Evolutionary conservation across 2,888 invertebrate species (phyloP), one percentile per base, ranked within the genome.

Genomic region (Leucophenga maculata): DNA sequence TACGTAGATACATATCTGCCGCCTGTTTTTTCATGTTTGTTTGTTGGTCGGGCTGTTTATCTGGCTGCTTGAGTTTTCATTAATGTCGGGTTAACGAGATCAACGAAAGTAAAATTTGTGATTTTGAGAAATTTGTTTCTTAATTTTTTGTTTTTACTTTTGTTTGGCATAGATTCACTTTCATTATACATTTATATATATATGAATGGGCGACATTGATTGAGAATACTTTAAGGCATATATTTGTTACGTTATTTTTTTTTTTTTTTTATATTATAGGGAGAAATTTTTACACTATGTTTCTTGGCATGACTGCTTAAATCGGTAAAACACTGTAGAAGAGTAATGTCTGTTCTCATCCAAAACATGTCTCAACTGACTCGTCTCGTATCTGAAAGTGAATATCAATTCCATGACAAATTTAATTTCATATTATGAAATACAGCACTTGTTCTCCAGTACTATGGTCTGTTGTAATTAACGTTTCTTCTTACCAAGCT

Each of bases 61-160:
- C 62, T 48, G 46, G 11, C 46, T 3, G 62, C 46, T 16, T 18
- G 60, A 39, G 8, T 46, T 64, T 48, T 14, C 22, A 64, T 20
- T 64, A 48, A 46, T 48, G 22, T 14, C 46, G 46, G 62, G 62
- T 64, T 64, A 64, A 64, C 62, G 32, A 64, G 46, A 46, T 46
- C 62, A 64, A 46, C 32, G 46, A 22, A 64, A 64, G 46, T 48
- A 48, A 64, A 64, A 59, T n/a, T 31, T 26, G 11, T 57, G 26
- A 4, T 46, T 46, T 13, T 57, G 26, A 11, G 8, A 14, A n/a
- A 3, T 57, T 22, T 57, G 9, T 26, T 14, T 57, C 20, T 57
- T 26, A 13, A 4, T n/a, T 57, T 26, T 57, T 57, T 31, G 57
- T 20, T 31, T 14, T 44, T 20, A 44, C 16, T 39, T 60, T 60